Base-by-base conservation (phyloP, 23 tunicate species). In the Trididemnum miniatum region DNA sequence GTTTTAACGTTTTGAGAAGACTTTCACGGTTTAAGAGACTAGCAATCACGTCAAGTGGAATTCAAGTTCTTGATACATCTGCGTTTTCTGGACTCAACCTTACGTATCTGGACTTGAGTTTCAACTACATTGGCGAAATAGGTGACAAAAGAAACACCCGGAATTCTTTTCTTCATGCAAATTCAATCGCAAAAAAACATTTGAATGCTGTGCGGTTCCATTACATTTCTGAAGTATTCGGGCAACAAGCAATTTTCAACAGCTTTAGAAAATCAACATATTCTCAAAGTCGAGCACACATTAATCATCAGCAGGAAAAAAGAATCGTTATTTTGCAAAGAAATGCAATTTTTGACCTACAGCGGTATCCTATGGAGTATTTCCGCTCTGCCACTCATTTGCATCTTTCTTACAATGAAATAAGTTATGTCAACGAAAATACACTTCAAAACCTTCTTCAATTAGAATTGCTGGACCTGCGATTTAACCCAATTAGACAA, bases 401-500 rank as follows among this genome's bases (percentile, higher is more conserved):
- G 12, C 12, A 44, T 44, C 54, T 44, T 7, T 9, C 81, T n/a
- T 77, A 24, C 65, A 77, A 77, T 35, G n/a, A 28, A 1, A 77
- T 77, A 29, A 77, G 29, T 12, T 77, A 77, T 24, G 31, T 77
- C 20, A 2, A 4, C 29, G 37, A 28, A 2, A 51, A 35, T 22
- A 77, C 81, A 9, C 51, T 77, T 24, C 27, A 51, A n/a, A 1
- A 1, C 1, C 12, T 44, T 27, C 26, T n/a, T 0, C 30, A 49
- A 34, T 35, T 77, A 1, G n/a, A 51, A 51, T 1, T 28, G 1
- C 31, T 77, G 65, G 65, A 77, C 35, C 24, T 77, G 65, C 31
- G 65, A 1, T 15, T 34, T 51, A 77, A 77, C 15, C 81, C 81
- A 9, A 50, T 77, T 31, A 34, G 81, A 1, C 24, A 23, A n/a